phyloP scores from a whole-genome alignment of 2,113 vertebrate genomes.

The Spilogale gracilis region DNA sequence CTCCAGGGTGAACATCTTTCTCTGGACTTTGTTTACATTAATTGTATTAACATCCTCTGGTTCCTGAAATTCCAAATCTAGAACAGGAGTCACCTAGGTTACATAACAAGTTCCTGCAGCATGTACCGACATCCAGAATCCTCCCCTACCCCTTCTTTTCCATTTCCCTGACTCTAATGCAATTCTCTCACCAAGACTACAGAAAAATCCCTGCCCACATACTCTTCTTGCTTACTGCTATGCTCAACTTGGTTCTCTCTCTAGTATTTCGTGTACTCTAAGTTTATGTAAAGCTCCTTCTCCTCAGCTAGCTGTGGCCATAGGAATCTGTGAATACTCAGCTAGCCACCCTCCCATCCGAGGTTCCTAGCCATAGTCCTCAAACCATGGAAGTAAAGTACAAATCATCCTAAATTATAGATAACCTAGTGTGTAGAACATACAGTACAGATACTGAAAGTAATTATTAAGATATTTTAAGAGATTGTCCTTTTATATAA shows the following conservation, averaged over 20 bases:
- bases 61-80: neutral
- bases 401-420: neutral
- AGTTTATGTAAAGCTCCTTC: neutral
- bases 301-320: neutral
- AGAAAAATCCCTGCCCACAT: neutral
- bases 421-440: neutral
- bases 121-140: neutral
- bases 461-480: neutral
- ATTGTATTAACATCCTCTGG: neutral
- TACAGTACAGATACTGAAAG: neutral
- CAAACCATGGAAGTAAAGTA: neutral
- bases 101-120: neutral
- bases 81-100: neutral
- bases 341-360: neutral
- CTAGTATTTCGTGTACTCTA: neutral
- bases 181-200: neutral
- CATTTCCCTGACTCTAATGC: neutral
- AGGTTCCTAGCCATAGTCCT: neutral
- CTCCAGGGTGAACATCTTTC: neutral
- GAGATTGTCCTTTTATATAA: neutral
- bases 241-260: neutral
- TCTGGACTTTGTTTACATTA: neutral
- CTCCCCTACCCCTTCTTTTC: neutral
- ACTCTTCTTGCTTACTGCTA: neutral
- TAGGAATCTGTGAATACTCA: neutral